phyloP scores from a whole-genome alignment of 2,888 invertebrate genomes.

The Cryptophagus acutangulus region DNA sequence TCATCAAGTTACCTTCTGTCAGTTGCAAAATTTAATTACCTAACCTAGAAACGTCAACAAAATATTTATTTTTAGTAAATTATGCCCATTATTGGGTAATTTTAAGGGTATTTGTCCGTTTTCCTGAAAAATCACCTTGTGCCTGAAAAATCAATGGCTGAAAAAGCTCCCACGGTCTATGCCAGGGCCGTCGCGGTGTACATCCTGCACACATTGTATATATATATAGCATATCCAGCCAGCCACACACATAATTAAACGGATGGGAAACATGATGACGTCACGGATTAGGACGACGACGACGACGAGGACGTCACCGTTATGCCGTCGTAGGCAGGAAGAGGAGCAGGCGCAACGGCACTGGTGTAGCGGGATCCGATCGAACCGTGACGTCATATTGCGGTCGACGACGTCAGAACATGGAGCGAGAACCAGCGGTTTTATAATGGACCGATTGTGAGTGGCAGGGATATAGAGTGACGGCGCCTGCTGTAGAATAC shows the following conservation, averaged over 20 bases:
- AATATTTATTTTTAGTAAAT: no score
- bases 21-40: no score
- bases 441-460: constrained; percentile 46
- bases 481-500: constrained; percentile 37
- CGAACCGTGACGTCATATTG: constrained; percentile 41
- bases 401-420: constrained; percentile 40
- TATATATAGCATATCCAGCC: constrained; percentile 1
- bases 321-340: constrained; percentile 14
- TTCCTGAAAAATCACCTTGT: no score
- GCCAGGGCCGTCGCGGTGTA: constrained; percentile 17
- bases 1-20: no score
- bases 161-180: constrained; percentile 17
- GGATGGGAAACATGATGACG: constrained; percentile 33
- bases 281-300: constrained; percentile 23
- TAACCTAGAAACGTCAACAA: no score
- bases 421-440: constrained; percentile 40
- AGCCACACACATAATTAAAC: constrained; percentile 8
- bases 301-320: no score
- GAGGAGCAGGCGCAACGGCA: constrained; percentile 31
- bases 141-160: constrained; percentile 9
- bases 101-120: no score
- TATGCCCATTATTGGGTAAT: no score
- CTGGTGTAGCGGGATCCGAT: constrained; percentile 40
- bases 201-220: constrained; percentile 9
- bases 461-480: constrained; percentile 45